Percentiles rank a stretch among this genome's conserved stretches.
Evolutionary conservation across 2,797 vertebrate genomes (phyloP).

Genomic region (Trachurus trachurus): DNA sequence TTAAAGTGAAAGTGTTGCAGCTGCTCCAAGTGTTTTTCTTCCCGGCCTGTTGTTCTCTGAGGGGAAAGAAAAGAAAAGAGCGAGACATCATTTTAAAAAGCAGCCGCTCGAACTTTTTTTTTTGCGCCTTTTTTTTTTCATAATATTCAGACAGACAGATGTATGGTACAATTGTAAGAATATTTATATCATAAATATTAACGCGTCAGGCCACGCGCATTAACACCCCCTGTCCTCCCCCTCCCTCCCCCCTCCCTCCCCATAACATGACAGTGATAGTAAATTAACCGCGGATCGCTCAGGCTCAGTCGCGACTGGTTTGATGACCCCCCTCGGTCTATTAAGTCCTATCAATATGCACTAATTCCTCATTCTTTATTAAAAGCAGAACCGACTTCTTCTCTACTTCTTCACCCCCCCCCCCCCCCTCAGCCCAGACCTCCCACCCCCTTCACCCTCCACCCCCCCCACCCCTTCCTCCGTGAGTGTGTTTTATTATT

Average conservation of each 20-base stretch:
- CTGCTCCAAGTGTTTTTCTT: neutral
- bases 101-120: no score
- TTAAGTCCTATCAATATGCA: conserved; percentile 86
- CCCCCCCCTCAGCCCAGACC: neutral
- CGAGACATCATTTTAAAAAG: no score
- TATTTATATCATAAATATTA: conserved; percentile 22
- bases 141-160: no score
- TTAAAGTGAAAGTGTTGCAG: neutral
- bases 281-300: conserved; percentile 95
- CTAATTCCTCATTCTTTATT: conserved; percentile 83
- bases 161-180: no score
- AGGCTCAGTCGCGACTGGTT: conserved; percentile 86
- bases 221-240: neutral
- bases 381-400: conserved; percentile 71
- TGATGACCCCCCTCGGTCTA: conserved; percentile 84
- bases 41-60: neutral
- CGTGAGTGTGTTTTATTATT: conserved; percentile 65
- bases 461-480: neutral
- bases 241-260: conserved; percentile 10
- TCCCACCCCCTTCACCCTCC: neutral
- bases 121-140: no score
- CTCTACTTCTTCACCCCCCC: conserved; percentile 4
- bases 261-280: conserved; percentile 90
- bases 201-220: conserved; percentile 46
- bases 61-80: no score